Evolutionary conservation across 2,113 vertebrate genomes (phyloP), one percentile per base, ranked within the genome.

Genomic region (Polypterus senegalus): DNA sequence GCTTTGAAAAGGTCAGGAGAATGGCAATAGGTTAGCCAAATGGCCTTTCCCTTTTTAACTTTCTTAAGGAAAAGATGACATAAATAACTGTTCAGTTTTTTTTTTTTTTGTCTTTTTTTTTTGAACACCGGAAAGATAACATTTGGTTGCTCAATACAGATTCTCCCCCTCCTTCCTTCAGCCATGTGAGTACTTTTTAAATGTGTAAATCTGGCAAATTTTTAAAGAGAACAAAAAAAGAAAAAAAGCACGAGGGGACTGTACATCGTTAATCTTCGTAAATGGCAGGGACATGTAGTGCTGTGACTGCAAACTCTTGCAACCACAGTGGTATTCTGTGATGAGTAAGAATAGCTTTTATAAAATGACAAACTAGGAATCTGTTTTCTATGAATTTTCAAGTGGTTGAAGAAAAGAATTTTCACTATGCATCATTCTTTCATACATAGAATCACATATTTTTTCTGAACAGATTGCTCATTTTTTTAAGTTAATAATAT

Each of bases 331-430:
- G 47, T 9, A 48, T 55, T 66, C 61, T 47, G 59, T 59, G 58
- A 49, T 63, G 54, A 64, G 57, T 7, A 63, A 69, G 57, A 67
- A 57, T 47, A 63, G 70, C 9, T 62, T n/a, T n/a, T 57, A 51
- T 52, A 48, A 48, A 43, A 3, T 8, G 27, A 49, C 55, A 54
- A 58, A 58, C 60, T 43, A 54, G 47, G 57, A 10, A 57, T 9
- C 61, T 54, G 62, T 68, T 74, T 79, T 81, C 76, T 77, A 77
- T 77, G 78, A 83, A 79, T 67, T 64, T 55, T 67, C 62, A 46
- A 60, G 10, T 6, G 10, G 11, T 59, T 60, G 43, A 63, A 69
- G 70, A 64, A 67, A 76, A 70, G 54, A 49, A 5, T 8, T 72
- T 63, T 59, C 69, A 68, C 47, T 71, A 55, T 61, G n/a, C 47